Base-by-base conservation (phyloP, 2,797 vertebrate genomes). In the Megalops cyprinoides region DNA sequence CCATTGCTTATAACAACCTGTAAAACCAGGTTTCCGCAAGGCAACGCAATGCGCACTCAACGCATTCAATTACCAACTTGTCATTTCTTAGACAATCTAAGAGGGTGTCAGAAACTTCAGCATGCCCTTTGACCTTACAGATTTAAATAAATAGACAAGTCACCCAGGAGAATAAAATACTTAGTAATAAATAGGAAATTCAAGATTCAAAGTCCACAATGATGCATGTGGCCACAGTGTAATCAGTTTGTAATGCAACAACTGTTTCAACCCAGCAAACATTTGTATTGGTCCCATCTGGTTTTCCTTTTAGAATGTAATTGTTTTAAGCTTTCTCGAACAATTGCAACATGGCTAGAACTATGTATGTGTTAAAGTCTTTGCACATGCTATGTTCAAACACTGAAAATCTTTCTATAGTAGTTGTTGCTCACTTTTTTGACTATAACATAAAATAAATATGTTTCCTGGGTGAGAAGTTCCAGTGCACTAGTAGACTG, bases 1-100 rank as follows among this genome's bases (percentile, higher is more conserved):
- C 74, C 53, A 75, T 69, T 53, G 74, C 65, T 81, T 76, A 78
- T 69, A 84, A 84, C 74, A 82, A 93, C 93, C 93, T 94, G 92
- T 94, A 94, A 88, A 94, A 95, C 94, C 93, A 95, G 90, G 89
- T 86, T 78, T 87, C 81, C 84, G 53, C 44, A 31, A 75, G 77
- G 71, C 62, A 78, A 81, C n/a, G 58, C 28, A 75, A 75, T 53
- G 67, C 69, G 73, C 83, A 83, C 75, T 79, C 34, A 18, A 65
- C 44, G 39, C 73, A 77, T 69, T 34, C 18, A 82, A 73, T 73
- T 65, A 39, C 71, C 71, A 69, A 12, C 1, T 74, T 20, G 48
- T 74, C 39, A 74, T 53, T 58, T 25, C 80, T 42, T 20, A 71
- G 73, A 83, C 65, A 81, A 76, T 78, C 73, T 48, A 75, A 81